Base-by-base conservation (phyloP, 2,113 vertebrate species). In the Myrmophylax atrothorax region DNA sequence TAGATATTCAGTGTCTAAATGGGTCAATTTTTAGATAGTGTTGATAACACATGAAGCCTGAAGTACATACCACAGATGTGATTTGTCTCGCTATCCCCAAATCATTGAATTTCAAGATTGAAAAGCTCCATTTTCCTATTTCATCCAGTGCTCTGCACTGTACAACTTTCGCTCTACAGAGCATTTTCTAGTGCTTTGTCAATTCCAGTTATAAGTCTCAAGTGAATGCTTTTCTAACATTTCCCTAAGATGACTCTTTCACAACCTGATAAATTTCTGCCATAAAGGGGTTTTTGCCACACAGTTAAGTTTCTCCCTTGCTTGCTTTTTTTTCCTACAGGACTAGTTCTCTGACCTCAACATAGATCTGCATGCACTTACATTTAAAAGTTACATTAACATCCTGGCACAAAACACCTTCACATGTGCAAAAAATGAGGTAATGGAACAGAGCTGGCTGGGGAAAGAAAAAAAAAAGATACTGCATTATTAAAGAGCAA, bases 81-180 rank as follows among this genome's bases (percentile, higher is more conserved):
- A 89, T 84, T 72, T 60, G 42, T 35, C 80, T 93, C 87, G 59
- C 52, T 68, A 28, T 44, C 31, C 50, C 49, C 2, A 68, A 91
- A 76, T 66, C 77, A 85, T 1, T 52, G 46, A 33, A 85, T 82
- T 91, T 95, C 25, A 53, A 76, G 74, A 83, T 2, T 55, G 58
- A 87, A 95, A 89, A 93, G 40, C 46, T 91, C 66, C 40, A n/a
- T 94, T 83, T 93, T 49, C 53, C 67, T 69, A 69, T 85, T 84
- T 89, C 62, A 82, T 63, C 40, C 29, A 72, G 44, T 18, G 33
- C 29, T 64, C 33, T 63, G 73, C 52, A 33, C 26, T 60, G 64
- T 46, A 66, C n/a, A 83, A 49, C 38, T 83, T 72, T 31, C 37
- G 33, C 46, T 59, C 66, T 29, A 44, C 18, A 50, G 68, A 86